Evolutionary conservation across 92 coral and sea anemone species (phyloP), one percentile per base, ranked within the genome.

Genomic region (Phymanthus crucifer): DNA sequence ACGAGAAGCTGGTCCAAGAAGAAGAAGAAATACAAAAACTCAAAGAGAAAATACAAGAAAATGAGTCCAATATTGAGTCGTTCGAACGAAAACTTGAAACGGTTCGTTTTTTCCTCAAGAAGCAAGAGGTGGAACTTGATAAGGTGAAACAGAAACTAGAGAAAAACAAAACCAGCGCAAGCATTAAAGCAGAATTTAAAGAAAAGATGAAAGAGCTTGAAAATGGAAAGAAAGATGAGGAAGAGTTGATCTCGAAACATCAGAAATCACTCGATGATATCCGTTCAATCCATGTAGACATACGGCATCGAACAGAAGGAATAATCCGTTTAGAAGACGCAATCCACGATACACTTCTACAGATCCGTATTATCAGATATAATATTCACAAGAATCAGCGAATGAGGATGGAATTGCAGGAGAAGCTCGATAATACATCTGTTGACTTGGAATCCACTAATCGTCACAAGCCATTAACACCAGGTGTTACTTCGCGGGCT

Each of bases 261-360:
- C 97, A 92, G 83, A 74, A 85, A 32, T 70, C 90, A 6, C 75
- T 92, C 75, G 94, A 92, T 57, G 57, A 73, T 36, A 90, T 92
- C 27, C 80, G 97, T 48, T 90, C 94, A 7, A 73, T 82, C 45
- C 94, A 95, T 45, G 91, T 87, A 2, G 95, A 93, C 64, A 87
- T 95, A 17, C 93, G 98, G 11, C 95, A 93, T 78, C 82, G 84
- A 23, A 86, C 95, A 4, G 87, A 84, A 40, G 95, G 89, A 1
- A 80, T 81, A 21, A 95, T 95, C n/a, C 65, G 40, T 1, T 71
- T 95, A 40, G 98, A 95, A 77, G 94, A 88, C 50, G 64, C 54
- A 32, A 88, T 93, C 38, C 97, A 95, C 85, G 98, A 93, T 48
- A 78, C 70, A 31, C 74, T 89, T 61, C 74, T 87, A 84, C 93